These are phyloP conservation scores for Heliconius congener DNA, from an alignment of 1,140 invertebrate species.

Conservation along the genomic window DNA sequence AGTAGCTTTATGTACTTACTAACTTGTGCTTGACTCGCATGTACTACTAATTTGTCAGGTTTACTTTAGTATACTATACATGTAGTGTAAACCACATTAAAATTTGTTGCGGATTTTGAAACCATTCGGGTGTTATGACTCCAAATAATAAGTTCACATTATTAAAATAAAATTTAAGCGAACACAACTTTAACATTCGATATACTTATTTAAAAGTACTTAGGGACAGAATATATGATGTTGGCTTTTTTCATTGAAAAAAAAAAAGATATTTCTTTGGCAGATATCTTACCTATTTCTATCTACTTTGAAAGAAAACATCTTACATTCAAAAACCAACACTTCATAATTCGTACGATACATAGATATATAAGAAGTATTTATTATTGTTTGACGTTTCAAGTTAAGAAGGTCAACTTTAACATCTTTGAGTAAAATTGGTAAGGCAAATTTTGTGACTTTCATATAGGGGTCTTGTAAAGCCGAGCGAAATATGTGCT, in stretches of 20 bases:
- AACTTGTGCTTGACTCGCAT: not conserved
- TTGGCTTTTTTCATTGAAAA: no score
- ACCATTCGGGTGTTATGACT: no score
- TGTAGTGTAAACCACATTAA: not conserved
- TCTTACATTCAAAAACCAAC: not conserved
- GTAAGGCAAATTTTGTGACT: not conserved
- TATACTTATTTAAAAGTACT: no score
- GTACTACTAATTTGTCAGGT: not conserved
- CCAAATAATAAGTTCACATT: no score
- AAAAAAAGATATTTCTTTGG: no score
- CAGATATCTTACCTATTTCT: no score
- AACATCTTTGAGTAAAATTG: not conserved
- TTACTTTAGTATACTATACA: not conserved
- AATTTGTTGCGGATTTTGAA: no score
- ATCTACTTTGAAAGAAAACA: no score
- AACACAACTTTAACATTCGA: no score
- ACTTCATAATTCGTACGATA: no score
- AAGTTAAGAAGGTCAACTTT: not conserved
- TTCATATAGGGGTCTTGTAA: not conserved
- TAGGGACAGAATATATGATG: no score
- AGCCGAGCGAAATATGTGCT: slow-evolving; percentile 2
- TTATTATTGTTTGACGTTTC: not conserved
- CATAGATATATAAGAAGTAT: not conserved
- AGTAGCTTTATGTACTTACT: not conserved
- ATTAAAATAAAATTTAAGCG: no score